Percentiles rank a stretch among this genome's conserved stretches.
phyloP scores from a whole-genome alignment of 2,113 vertebrate species.

The Paedocypris sp. region DNA sequence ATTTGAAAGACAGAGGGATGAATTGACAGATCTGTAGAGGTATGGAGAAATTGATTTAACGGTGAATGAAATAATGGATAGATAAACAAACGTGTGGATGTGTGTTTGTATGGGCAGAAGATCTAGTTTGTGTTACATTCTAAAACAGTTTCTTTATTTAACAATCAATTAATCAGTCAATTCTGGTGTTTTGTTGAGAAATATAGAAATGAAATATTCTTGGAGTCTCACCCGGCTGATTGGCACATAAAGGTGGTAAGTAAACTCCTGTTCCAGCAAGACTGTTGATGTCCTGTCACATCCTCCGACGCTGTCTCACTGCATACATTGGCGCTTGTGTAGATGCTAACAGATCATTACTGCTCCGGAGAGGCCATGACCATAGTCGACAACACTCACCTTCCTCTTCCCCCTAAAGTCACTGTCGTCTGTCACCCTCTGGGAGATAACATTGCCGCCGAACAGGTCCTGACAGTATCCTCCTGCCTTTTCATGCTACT shows the following conservation, averaged over 20 bases:
- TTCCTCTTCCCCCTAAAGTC: conserved; percentile 40
- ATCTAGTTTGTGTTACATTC: too few relatives aligned
- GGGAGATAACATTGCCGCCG: conserved; percentile 49
- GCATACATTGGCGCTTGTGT: conserved; percentile 46
- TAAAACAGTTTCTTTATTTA: too few relatives aligned
- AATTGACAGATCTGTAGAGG: too few relatives aligned
- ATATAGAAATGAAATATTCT: too few relatives aligned
- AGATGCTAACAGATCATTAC: conserved; percentile 53
- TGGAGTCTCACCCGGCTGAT: too few relatives aligned
- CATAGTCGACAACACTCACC: conserved; percentile 42
- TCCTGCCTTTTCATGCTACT: conserved; percentile 46
- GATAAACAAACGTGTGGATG: too few relatives aligned
- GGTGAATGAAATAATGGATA: too few relatives aligned
- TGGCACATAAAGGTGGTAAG: neutral
- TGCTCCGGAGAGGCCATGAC: conserved; percentile 49
- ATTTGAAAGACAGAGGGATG: too few relatives aligned
- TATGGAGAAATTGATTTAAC: too few relatives aligned
- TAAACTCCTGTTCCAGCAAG: neutral
- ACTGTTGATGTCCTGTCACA: conserved; percentile 39
- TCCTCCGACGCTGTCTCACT: conserved; percentile 31
- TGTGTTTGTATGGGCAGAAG: too few relatives aligned
- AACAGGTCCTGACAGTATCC: conserved; percentile 38
- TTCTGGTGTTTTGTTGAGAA: too few relatives aligned
- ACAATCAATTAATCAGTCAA: too few relatives aligned
- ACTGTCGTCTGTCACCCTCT: conserved; percentile 46